A percentile compares a stretch with the other conserved stretches of the same genome.
These are phyloP conservation scores for Sebastes kiyomatsui DNA, from an alignment of 2,797 vertebrate genomes.

Conservation along the genomic window DNA sequence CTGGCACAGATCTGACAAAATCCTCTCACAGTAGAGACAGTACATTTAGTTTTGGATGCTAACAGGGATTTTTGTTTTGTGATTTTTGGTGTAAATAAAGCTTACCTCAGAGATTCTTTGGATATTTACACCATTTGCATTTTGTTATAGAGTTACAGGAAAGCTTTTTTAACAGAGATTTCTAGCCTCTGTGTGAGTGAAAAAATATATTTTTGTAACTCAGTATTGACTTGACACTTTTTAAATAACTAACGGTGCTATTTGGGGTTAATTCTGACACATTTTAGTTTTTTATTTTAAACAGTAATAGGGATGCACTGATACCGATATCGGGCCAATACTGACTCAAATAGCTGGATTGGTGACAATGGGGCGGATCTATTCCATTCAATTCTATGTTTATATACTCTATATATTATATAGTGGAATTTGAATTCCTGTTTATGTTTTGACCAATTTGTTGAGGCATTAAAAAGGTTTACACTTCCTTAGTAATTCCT, in stretches of 20 bases:
- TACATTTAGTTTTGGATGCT: neutral
- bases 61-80: neutral
- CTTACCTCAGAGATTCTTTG: neutral
- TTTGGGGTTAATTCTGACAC: neutral
- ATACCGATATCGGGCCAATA: no score
- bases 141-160: neutral
- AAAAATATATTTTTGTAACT: neutral
- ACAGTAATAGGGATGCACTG: no score
- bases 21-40: neutral
- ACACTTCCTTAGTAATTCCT: neutral
- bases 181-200: no score
- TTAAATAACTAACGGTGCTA: neutral
- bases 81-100: neutral
- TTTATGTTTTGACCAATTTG: no score
- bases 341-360: no score
- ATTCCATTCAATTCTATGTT: no score
- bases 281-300: neutral
- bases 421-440: no score
- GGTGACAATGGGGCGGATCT: no score
- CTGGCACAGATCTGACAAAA: neutral
- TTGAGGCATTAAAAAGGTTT: accelerated
- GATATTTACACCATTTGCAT: neutral
- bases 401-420: neutral
- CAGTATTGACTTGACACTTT: neutral
- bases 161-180: neutral